Conservation (phyloP, 1,140 invertebrate species). For the Drosophila sucinea region DNA sequence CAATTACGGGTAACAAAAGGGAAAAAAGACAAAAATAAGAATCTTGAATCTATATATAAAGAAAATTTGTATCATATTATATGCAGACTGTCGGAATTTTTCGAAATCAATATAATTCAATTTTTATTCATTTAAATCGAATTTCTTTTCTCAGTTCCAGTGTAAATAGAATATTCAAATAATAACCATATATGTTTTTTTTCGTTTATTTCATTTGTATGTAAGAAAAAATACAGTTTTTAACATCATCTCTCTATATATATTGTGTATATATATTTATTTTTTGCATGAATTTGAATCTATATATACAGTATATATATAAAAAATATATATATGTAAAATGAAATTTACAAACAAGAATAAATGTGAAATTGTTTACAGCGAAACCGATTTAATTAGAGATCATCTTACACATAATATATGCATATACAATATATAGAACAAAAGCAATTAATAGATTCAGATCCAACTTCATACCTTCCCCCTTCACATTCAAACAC, state of each 20-base stretch:
- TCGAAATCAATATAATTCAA: slow-evolving; percentile 12
- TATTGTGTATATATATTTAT: slow-evolving; percentile 40
- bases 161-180: slow-evolving; percentile 16
- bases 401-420: slow-evolving; percentile 5
- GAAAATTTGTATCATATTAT: slow-evolving; percentile 27
- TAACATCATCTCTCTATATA: slow-evolving; percentile 68
- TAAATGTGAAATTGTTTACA: slow-evolving; percentile 73
- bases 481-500: slow-evolving; percentile 14
- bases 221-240: slow-evolving; percentile 61
- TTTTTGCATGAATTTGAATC: slow-evolving; percentile 23
- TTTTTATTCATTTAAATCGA: not conserved
- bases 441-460: slow-evolving; percentile 10
- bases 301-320: slow-evolving; percentile 30
- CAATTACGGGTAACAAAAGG: slow-evolving; percentile 66
- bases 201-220: slow-evolving; percentile 52
- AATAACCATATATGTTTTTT: slow-evolving; percentile 68
- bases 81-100: slow-evolving; percentile 16
- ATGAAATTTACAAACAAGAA: slow-evolving; percentile 55
- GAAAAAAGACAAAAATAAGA: slow-evolving; percentile 46
- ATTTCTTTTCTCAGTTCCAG: not conserved
- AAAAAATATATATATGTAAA: slow-evolving; percentile 39
- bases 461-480: not conserved
- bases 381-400: slow-evolving; percentile 46
- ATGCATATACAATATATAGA: slow-evolving; percentile 17
- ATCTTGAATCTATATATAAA: slow-evolving; percentile 42